Conservation (phyloP, 2,888 invertebrate genomes). For the Oscheius sp. region DNA sequence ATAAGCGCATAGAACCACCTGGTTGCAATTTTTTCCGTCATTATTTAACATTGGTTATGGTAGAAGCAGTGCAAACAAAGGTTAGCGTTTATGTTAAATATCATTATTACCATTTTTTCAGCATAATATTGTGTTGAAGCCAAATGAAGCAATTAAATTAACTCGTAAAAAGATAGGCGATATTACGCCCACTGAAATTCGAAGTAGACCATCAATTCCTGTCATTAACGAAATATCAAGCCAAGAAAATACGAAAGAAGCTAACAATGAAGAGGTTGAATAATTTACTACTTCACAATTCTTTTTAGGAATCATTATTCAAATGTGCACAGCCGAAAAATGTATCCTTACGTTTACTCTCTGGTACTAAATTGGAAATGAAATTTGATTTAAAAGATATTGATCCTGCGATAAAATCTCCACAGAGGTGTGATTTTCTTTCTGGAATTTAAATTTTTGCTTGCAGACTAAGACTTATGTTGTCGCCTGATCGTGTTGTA, state of each 20-base stretch:
- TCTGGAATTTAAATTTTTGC: background rate
- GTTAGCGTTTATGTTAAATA: slow-evolving; percentile 16
- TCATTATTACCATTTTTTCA: slow-evolving; percentile 23
- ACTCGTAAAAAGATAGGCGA: slow-evolving; percentile 62
- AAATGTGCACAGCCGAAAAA: slow-evolving; percentile 13
- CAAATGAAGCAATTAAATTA: slow-evolving; percentile 53
- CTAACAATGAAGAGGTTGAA: background rate
- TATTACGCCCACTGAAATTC: slow-evolving; percentile 50
- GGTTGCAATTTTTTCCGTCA: slow-evolving; percentile 61
- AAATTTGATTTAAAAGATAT: slow-evolving; percentile 33
- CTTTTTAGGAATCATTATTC: slow-evolving; percentile 20
- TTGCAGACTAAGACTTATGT: slow-evolving; percentile 19
- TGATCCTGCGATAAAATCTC: slow-evolving; percentile 29
- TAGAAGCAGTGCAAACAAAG: slow-evolving; percentile 51
- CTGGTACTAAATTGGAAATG: slow-evolving; percentile 42
- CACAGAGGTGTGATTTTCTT: slow-evolving; percentile 30
- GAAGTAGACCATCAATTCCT: slow-evolving; percentile 45
- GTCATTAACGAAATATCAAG: slow-evolving; percentile 14
- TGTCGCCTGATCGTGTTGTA: slow-evolving; percentile 39
- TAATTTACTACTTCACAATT: slow-evolving; percentile 2
- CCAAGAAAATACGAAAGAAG: background rate
- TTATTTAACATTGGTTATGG: slow-evolving; percentile 54
- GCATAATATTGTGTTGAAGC: slow-evolving; percentile 57
- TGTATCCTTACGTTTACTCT: slow-evolving; percentile 6
- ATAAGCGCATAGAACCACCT: slow-evolving; percentile 48